Evolutionary conservation across 2,888 invertebrate genomes (phyloP), one percentile per base, ranked within the genome.

Genomic region (Tachina fera): DNA sequence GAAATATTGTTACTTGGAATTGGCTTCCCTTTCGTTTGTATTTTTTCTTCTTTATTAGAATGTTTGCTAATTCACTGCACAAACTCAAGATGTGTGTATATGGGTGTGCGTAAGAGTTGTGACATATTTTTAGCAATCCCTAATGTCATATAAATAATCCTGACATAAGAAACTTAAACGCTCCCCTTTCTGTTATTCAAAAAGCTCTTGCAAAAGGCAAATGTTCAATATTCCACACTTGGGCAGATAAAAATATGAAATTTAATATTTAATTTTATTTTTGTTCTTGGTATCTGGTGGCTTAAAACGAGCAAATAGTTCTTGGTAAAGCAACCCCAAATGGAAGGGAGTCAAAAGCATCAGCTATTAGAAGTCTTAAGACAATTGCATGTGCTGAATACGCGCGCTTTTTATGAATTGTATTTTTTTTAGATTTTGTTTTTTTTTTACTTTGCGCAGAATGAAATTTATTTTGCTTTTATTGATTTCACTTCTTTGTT

Each of bases 81-180:
- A 76, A 67, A 19, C 49, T 14, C 67, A 76, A 72, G 65, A 60
- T 63, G 63, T 78, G 88, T 16, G 31, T 9, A 0, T 58, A 41
- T 45, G 9, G 47, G 22, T 19, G 31, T 47, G 53, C 56, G 67
- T 76, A 86, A 79, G 79, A 86, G 76, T 90, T 91, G 91, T 91
- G 91, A 91, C 91, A 91, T 91, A 90, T 91, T 91, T 90, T 88
- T 84, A 84, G 83, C 81, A 81, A 89, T 91, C 91, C 91, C 91
- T 88, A 88, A 89, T 89, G 90, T 88, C 88, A 88, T 89, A 91
- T 91, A 91, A 91, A 91, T 91, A 91, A 91, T 91, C 89, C 89
- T 61, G 60, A 11, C 22, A 39, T 22, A 75, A 43, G n/a, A 56
- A 79, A 63, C 8, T 72, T 16, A 71, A 79, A 56, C 47, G 67